These are phyloP conservation scores for Reticulitermes lucifugus DNA, from an alignment of 2,888 invertebrate species.

Conservation along the genomic window DNA sequence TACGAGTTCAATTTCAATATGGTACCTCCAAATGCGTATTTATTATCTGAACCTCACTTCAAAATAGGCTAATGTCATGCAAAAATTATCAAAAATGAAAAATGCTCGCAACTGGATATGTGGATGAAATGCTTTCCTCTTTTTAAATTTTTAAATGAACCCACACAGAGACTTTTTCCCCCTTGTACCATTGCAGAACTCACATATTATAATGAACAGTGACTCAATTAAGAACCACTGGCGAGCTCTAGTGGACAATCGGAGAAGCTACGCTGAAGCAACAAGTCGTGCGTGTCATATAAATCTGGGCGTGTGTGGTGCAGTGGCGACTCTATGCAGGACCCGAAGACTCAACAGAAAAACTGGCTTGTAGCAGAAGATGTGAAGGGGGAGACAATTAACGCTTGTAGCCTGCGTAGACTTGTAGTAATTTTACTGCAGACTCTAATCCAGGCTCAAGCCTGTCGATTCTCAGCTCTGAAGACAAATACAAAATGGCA, in stretches of 20 bases:
- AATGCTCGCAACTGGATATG: background rate
- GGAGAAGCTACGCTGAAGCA: conserved; percentile 44
- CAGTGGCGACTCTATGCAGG: conserved; percentile 37
- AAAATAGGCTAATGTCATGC: background rate
- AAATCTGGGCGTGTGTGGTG: conserved; percentile 44
- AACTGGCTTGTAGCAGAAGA: conserved; percentile 41
- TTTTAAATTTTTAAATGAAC: conserved; percentile 1
- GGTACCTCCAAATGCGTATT: conserved; percentile 24
- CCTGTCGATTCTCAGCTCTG: conserved; percentile 37
- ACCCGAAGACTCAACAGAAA: conserved; percentile 41
- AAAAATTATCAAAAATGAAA: conserved; percentile 9
- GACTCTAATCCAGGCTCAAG: conserved; percentile 13
- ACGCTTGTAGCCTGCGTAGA: conserved; percentile 39
- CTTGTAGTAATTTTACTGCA: conserved; percentile 33
- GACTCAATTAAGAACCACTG: conserved; percentile 39
- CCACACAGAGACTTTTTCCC: conserved; percentile 15
- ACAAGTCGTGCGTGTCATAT: conserved; percentile 38
- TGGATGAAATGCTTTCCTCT: background rate
- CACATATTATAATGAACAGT: conserved; percentile 45
- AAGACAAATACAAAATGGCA: conserved; percentile 42
- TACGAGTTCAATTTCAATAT: background rate
- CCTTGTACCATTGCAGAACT: conserved; percentile 45
- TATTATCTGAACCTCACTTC: background rate
- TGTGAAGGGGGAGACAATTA: conserved; percentile 39
- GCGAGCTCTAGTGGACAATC: conserved; percentile 41